Base-by-base conservation (phyloP, 2,113 vertebrate species). In the Oplegnathus fasciatus region DNA sequence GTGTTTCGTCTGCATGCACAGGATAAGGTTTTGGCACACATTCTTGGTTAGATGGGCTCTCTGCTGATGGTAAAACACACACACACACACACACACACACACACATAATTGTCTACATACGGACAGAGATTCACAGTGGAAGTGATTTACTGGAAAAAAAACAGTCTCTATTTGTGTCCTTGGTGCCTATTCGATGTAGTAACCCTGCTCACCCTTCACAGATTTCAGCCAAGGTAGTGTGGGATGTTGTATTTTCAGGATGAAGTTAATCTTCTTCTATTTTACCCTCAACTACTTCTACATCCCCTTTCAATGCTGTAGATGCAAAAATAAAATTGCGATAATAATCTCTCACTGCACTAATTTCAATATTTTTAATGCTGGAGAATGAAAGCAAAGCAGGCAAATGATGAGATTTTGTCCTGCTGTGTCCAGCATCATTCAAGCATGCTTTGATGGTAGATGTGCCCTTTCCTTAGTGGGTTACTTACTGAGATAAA, bases 131-230 rank as follows among this genome's bases (percentile, higher is more conserved):
- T 76, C 80, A 50, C 61, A 55, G 52, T 26, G 73, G 15, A 80
- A 77, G 82, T 69, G 42, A 89, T 87, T 89, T 77, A 76, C 82
- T 84, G 77, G 70, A 82, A 86, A 75, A 77, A 57, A 77, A 80
- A 37, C 66, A 15, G 34, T 24, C 26, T 77, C 42, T 67, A 20
- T 85, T 67, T 82, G 65, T 83, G 74, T 70, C 75, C 42, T 55
- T 68, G 57, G 57, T 82, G 64, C 20, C 34, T 74, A 62, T 72
- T 84, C 3, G 9, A 9, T 73, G 50, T 17, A 54, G 71, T 68
- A 50, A 83, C 82, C 64, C 67, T 13, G 11, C 54, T 73, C 75
- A 75, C 28, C 72, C 78, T 79, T 44, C 28, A 65, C 50, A 82
- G 28, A 72, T 68, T 65, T 70, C 44, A 75, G n/a, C 44, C 40